Percentiles rank a stretch among this genome's conserved stretches.
These are phyloP conservation scores for Chlorodrepanis virens DNA, from an alignment of 2,113 vertebrate genomes.

Conservation along the genomic window DNA sequence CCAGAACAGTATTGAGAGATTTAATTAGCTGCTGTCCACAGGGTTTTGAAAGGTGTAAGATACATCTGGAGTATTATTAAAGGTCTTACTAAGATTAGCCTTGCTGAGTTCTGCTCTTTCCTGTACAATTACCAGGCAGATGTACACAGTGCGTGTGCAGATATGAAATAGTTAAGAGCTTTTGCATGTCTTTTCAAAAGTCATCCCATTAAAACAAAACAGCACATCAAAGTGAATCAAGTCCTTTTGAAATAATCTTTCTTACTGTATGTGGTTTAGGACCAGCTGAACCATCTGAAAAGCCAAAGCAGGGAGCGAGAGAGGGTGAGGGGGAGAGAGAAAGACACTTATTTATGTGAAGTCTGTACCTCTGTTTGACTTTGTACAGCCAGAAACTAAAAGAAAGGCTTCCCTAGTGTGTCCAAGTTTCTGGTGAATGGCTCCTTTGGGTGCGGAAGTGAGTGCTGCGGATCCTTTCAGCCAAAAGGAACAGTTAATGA, in stretches of 20 bases:
- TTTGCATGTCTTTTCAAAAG: neutral
- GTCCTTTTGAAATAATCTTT: conserved; percentile 36
- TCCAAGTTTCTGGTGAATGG: conserved; percentile 59
- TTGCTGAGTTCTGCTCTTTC: neutral
- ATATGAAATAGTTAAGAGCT: neutral
- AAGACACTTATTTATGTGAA: conserved; percentile 48
- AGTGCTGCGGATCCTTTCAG: conserved; percentile 46
- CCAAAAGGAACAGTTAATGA: conserved; percentile 55
- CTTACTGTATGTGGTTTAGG: conserved; percentile 39
- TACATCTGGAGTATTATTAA: neutral
- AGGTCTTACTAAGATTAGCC: neutral
- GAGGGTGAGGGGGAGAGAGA: neutral
- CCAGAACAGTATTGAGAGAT: neutral
- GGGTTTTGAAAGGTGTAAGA: conserved; percentile 4
- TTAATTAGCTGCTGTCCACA: neutral
- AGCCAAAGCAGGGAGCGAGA: neutral
- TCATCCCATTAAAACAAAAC: conserved; percentile 25
- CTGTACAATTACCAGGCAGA: neutral
- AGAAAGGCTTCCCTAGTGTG: conserved; percentile 36
- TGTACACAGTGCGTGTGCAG: accelerated
- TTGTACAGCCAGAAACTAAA: conserved; percentile 47
- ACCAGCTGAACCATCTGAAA: conserved; percentile 28
- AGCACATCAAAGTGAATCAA: conserved; percentile 42
- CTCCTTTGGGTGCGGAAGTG: conserved; percentile 55
- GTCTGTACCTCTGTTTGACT: conserved; percentile 41